Evolutionary conservation across 1,140 invertebrate genomes (phyloP).

Genomic region (Heterodera carotae): DNA sequence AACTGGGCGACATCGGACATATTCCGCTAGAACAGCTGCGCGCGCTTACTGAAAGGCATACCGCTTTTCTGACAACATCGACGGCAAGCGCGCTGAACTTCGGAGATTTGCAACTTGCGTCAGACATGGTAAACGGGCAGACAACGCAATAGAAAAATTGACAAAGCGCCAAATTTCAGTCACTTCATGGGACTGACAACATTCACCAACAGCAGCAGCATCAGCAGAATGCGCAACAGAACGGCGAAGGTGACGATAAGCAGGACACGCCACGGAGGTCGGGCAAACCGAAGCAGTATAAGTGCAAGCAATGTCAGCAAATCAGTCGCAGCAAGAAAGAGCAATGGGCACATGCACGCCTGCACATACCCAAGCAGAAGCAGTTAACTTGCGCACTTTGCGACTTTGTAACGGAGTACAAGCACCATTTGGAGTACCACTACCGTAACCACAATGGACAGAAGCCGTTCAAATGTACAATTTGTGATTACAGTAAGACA

Average conservation of each 20-base stretch:
- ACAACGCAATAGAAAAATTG: background rate
- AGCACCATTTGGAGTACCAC: slow-evolving; percentile 97
- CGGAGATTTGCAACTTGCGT: slow-evolving; percentile 15
- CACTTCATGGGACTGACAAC: background rate
- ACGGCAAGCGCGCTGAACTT: slow-evolving; percentile 20
- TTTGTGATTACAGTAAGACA: slow-evolving; percentile 27
- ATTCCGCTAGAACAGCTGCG: slow-evolving; percentile 45
- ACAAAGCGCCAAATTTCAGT: slow-evolving; percentile 16
- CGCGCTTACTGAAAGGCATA: slow-evolving; percentile 71
- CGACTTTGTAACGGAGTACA: slow-evolving; percentile 95
- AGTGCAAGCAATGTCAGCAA: slow-evolving; percentile 84
- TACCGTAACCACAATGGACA: slow-evolving; percentile 89
- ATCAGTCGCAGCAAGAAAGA: slow-evolving; percentile 82
- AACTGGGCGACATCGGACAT: slow-evolving; percentile 17
- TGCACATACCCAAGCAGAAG: slow-evolving; percentile 89
- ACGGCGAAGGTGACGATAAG: slow-evolving; percentile 22
- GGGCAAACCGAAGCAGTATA: slow-evolving; percentile 75
- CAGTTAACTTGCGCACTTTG: slow-evolving; percentile 86
- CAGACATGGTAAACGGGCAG: background rate
- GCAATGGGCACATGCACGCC: slow-evolving; percentile 83
- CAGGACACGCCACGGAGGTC: slow-evolving; percentile 32
- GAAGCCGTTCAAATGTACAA: slow-evolving; percentile 90
- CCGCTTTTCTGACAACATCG: slow-evolving; percentile 80
- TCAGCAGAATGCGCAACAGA: background rate
- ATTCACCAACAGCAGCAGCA: no score